These are phyloP conservation scores for Brenthis daphne DNA, from an alignment of 2,888 invertebrate species.

Conservation along the genomic window DNA sequence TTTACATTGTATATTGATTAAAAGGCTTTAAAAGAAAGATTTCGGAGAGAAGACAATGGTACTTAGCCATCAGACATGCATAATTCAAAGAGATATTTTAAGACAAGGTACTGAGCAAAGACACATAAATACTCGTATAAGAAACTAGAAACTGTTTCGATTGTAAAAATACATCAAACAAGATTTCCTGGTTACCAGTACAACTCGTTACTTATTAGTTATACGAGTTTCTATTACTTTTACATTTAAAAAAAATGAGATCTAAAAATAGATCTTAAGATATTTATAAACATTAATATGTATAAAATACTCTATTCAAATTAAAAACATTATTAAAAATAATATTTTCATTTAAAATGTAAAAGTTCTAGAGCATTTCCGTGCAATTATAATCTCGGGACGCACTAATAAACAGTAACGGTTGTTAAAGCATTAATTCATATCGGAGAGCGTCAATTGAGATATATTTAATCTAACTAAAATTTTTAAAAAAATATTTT, in stretches of 20 bases:
- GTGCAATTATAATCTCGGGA: constrained; percentile 40
- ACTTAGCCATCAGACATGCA: background rate
- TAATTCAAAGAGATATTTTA: background rate
- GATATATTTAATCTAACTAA: background rate
- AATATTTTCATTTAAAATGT: constrained; percentile 12
- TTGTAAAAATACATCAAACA: constrained; percentile 22
- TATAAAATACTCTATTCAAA: too few species aligned
- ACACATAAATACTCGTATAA: background rate
- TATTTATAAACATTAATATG: too few species aligned
- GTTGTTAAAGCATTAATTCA: constrained; percentile 39
- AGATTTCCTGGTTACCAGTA: constrained; percentile 18
- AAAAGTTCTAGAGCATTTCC: constrained; percentile 32
- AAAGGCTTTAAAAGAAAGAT: background rate
- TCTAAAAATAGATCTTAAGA: too few species aligned
- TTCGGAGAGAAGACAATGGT: background rate
- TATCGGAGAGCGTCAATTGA: constrained; percentile 12
- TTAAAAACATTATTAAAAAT: too few species aligned
- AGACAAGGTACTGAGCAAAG: background rate
- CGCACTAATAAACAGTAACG: constrained; percentile 54
- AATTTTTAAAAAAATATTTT: too few species aligned
- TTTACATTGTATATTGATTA: background rate
- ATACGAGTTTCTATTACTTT: background rate
- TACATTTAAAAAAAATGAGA: background rate
- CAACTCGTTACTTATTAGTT: constrained; percentile 9
- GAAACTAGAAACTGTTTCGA: constrained; percentile 25